These are phyloP conservation scores for Platyscapa corneri DNA, from an alignment of 1,140 invertebrate species.

Conservation along the genomic window DNA sequence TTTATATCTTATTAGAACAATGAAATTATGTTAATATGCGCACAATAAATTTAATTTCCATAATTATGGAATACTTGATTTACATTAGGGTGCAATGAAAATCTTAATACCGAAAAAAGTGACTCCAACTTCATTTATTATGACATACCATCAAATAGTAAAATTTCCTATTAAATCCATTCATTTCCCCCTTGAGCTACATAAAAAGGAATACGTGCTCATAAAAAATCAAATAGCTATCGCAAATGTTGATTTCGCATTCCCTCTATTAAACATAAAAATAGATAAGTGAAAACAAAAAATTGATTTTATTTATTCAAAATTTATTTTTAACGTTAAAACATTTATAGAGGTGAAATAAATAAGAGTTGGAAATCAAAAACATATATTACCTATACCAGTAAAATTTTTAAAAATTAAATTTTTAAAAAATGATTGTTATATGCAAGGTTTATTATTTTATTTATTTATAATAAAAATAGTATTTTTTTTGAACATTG, in stretches of 20 bases:
- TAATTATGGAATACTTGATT: slow-evolving; percentile 19
- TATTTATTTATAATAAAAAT: too few species aligned
- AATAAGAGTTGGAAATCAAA: too few species aligned
- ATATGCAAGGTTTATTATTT: too few species aligned
- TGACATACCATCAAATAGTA: slow-evolving; percentile 32
- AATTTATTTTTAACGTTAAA: neutral
- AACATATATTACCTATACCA: too few species aligned
- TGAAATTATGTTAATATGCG: slow-evolving; percentile 3
- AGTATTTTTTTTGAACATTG: too few species aligned
- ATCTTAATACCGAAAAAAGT: slow-evolving; percentile 28
- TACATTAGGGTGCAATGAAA: slow-evolving; percentile 22
- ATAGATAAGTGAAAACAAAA: neutral
- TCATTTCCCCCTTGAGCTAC: slow-evolving; percentile 17
- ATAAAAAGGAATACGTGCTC: slow-evolving; percentile 25
- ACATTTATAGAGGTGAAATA: too few species aligned
- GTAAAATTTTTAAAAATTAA: too few species aligned
- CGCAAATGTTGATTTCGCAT: neutral
- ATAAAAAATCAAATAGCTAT: slow-evolving; percentile 38
- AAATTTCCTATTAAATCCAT: slow-evolving; percentile 37
- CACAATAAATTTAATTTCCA: slow-evolving; percentile 16
- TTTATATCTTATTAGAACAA: neutral
- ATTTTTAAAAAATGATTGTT: too few species aligned
- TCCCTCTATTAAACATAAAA: neutral
- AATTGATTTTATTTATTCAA: neutral
- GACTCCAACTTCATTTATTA: slow-evolving; percentile 13